Evolutionary conservation across 2,888 invertebrate genomes (phyloP).

Genomic region (Nemotelus pantherinus): DNA sequence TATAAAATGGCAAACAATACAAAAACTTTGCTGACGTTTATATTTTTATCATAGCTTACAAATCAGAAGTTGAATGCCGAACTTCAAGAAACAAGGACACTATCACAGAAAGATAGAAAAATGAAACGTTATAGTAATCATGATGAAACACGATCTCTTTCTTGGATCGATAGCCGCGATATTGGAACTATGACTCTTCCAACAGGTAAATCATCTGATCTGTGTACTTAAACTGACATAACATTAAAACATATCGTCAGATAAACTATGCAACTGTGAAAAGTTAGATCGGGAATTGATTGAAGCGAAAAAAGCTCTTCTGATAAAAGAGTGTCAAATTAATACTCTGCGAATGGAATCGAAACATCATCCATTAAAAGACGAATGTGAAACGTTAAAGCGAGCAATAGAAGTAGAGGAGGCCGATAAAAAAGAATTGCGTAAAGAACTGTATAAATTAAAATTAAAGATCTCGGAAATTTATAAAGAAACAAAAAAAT

Average conservation of each 20-base stretch:
- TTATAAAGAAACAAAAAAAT: conserved; percentile 25
- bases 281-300: conserved; percentile 57
- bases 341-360: conserved; percentile 58
- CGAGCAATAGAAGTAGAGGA: conserved; percentile 59
- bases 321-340: conserved; percentile 59
- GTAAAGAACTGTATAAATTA: conserved; percentile 57
- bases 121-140: conserved; percentile 59
- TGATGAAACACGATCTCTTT: conserved; percentile 60
- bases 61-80: conserved; percentile 37
- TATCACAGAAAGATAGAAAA: conserved; percentile 55
- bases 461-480: conserved; percentile 54
- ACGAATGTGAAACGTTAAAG: conserved; percentile 58
- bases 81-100: conserved; percentile 28
- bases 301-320: conserved; percentile 57
- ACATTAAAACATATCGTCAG: conserved; percentile 37
- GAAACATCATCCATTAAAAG: conserved; percentile 60
- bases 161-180: conserved; percentile 56
- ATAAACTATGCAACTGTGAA: conserved; percentile 56
- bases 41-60: conserved; percentile 31
- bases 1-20: too few relatives aligned
- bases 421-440: conserved; percentile 54
- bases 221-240: neutral
- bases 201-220: conserved; percentile 53
- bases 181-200: conserved; percentile 60
- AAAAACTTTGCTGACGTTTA: neutral